Evolutionary conservation across 2,797 vertebrate genomes (phyloP).

Genomic region (Enteromius unitaeniatus): DNA sequence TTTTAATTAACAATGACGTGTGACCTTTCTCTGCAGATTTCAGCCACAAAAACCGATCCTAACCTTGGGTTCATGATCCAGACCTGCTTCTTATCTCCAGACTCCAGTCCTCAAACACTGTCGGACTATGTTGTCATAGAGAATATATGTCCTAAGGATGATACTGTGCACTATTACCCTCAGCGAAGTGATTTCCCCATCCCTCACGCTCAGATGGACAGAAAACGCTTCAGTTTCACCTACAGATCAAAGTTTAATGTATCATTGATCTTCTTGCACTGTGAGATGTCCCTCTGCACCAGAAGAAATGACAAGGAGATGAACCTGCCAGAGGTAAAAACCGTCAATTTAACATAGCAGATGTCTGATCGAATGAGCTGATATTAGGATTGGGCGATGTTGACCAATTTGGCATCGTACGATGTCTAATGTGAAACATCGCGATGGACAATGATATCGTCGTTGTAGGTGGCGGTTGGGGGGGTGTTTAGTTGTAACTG

Average conservation of each 20-base stretch:
- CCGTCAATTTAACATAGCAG: neutral
- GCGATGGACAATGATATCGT: too few species aligned
- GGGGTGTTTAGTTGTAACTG: too few species aligned
- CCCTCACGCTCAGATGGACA: conserved; percentile 75
- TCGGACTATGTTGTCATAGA: conserved; percentile 89
- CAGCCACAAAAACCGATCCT: conserved; percentile 82
- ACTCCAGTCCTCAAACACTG: conserved; percentile 78
- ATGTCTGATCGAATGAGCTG: neutral
- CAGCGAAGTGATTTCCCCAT: conserved; percentile 73
- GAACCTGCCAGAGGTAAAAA: conserved; percentile 82
- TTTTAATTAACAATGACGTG: conserved; percentile 4
- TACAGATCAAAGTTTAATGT: conserved; percentile 86
- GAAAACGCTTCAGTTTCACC: conserved; percentile 89
- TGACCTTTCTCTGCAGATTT: conserved; percentile 78
- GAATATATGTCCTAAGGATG: conserved; percentile 93
- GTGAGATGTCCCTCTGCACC: conserved; percentile 88
- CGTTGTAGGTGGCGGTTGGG: too few species aligned
- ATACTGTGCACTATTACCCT: conserved; percentile 84
- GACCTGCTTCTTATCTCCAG: conserved; percentile 87
- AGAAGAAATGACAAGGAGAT: conserved; percentile 69
- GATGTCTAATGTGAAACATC: too few species aligned
- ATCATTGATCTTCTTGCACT: conserved; percentile 90
- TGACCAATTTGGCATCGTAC: too few species aligned
- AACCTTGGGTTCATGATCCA: conserved; percentile 90
- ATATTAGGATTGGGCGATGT: too few species aligned